Base-by-base conservation (phyloP, 2,888 invertebrate genomes). In the Stegana nigrithorax region DNA sequence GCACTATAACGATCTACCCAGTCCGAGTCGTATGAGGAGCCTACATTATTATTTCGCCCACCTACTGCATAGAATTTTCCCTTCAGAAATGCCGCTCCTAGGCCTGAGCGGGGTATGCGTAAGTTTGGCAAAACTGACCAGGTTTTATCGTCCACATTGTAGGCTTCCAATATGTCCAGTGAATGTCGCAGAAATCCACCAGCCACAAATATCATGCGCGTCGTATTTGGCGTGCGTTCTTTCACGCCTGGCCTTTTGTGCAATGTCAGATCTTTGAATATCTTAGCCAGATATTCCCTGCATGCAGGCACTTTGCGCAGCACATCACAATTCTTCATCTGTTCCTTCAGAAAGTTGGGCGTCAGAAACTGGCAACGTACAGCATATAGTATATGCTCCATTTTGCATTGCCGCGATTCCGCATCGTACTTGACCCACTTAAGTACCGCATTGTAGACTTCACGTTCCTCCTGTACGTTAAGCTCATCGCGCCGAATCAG, bases 351-450 rank as follows among this genome's bases (percentile, higher is more conserved):
- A 85, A 96, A 97, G 80, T 90, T 92, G 4, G 97, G 96, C 32
- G 96, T 94, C 39, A 97, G 89, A 86, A 94, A 95, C 84, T 96
- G 96, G 81, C 96, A 96, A 1, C 97, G 89, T 2, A 97, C 96
- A 0, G 94, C 95, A 73, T 91, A 92, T 51, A 97, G 85, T 73
- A 97, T 94, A 72, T 91, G 91, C 76, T 95, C 93, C 92, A 97
- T 93, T 80, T 94, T 93, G 21, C 92, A 90, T 67, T 93, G 90
- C 23, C 97, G 88, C 64, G 91, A 90, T 70, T 95, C 93, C 78
- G 95, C 93, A 76, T 96, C 95, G 83, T 94, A 91, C 81, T 91
- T 92, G 0, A 93, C 95, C 97, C 97, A 97, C 85, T 93, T 93
- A 6, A 97, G 87, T 32, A 97, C 96, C 12, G 97, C 95, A 81